These are phyloP conservation scores for Diplogasteroides magnus DNA, from an alignment of 1,140 invertebrate genomes.

Conservation along the genomic window DNA sequence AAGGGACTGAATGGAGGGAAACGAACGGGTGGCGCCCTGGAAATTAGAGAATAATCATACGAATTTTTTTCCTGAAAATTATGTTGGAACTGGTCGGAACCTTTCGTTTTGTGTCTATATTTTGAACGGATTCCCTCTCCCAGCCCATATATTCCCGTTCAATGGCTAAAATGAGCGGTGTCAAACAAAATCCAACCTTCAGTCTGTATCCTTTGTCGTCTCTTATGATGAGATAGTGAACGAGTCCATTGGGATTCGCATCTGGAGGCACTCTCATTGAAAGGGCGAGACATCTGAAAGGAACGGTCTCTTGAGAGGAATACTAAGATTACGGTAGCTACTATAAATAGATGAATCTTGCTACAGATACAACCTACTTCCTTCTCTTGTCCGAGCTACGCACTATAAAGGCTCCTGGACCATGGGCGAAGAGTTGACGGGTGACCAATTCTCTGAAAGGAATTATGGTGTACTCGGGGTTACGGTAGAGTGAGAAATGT, in stretches of 20 bases:
- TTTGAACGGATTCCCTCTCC: no score
- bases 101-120: neutral
- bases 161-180: neutral
- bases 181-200: neutral
- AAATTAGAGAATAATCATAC: neutral
- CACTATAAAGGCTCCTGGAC: neutral
- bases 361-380: neutral
- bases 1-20: neutral
- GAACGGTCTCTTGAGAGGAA: no score
- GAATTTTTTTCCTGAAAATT: no score
- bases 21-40: neutral
- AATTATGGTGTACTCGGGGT: no score
- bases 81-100: no score
- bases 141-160: no score
- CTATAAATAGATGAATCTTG: neutral
- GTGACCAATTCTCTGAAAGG: neutral
- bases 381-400: neutral
- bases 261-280: neutral
- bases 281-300: neutral
- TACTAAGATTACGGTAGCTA: no score
- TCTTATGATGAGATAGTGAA: neutral
- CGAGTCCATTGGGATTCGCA: neutral
- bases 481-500: no score
- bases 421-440: neutral
- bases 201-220: neutral